These are phyloP conservation scores for Limnothrissa miodon DNA, from an alignment of 2,113 vertebrate genomes.

Conservation along the genomic window DNA sequence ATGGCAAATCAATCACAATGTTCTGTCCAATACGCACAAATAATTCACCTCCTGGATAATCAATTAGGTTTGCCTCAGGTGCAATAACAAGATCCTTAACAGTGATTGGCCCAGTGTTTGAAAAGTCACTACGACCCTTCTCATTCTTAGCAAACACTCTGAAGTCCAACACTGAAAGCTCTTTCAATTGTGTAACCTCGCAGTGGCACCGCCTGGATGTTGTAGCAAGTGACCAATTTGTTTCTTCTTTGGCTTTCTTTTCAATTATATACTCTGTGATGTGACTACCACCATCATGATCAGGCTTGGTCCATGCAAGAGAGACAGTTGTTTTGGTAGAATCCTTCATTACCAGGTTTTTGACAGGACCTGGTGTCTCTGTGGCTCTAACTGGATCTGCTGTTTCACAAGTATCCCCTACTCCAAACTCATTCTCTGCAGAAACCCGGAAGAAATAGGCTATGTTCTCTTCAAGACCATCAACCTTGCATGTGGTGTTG, in stretches of 20 bases:
- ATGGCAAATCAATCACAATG: conserved; percentile 88
- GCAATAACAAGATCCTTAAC: conserved; percentile 88
- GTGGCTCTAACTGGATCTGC: conserved; percentile 88
- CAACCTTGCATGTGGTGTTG: conserved; percentile 85
- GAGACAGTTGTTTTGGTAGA: conserved; percentile 90
- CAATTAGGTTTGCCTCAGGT: conserved; percentile 87
- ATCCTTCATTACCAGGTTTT: conserved; percentile 84
- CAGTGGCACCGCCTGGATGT: conserved; percentile 84
- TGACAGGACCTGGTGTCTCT: conserved; percentile 89
- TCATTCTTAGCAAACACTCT: conserved; percentile 94
- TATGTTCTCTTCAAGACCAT: conserved; percentile 83
- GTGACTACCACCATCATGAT: conserved; percentile 93
- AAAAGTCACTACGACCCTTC: conserved; percentile 89
- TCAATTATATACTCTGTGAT: conserved; percentile 92
- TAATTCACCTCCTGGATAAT: conserved; percentile 88
- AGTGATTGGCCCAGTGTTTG: conserved; percentile 84
- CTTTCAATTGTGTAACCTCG: conserved; percentile 84
- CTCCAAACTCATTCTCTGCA: conserved; percentile 93
- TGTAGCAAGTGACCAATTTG: conserved; percentile 81
- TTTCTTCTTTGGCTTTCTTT: conserved; percentile 80
- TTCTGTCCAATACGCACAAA: conserved; percentile 91
- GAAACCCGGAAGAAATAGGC: conserved; percentile 95
- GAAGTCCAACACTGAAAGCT: conserved; percentile 85
- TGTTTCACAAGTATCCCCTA: conserved; percentile 91
- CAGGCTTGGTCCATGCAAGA: conserved; percentile 90